phyloP scores from a whole-genome alignment of 2,888 invertebrate genomes.

The Athalia circularis region DNA sequence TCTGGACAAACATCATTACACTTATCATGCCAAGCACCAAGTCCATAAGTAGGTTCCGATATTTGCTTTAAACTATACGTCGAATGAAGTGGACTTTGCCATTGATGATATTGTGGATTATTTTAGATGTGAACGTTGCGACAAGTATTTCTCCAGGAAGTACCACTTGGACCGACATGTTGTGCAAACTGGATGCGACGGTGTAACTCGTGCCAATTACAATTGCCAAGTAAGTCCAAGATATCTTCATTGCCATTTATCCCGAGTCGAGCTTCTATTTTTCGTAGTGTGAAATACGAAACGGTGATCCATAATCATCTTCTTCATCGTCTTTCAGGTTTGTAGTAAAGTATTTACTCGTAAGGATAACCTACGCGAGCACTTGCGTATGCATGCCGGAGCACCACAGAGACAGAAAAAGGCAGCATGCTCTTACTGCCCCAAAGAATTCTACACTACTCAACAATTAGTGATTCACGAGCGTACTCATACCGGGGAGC shows the following conservation, averaged over 20 bases:
- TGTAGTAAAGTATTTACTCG: constrained; percentile 78
- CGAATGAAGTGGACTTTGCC: too few relatives aligned
- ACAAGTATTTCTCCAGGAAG: constrained; percentile 75
- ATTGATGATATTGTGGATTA: background rate
- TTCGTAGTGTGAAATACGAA: background rate
- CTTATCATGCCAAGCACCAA: constrained; percentile 75
- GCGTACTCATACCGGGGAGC: constrained; percentile 81
- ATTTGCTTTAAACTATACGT: too few relatives aligned
- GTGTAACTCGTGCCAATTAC: constrained; percentile 75
- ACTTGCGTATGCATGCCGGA: constrained; percentile 82
- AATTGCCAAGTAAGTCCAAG: constrained; percentile 76
- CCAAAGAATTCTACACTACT: constrained; percentile 78
- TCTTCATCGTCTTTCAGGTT: constrained; percentile 69
- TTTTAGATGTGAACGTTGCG: constrained; percentile 73
- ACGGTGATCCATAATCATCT: background rate
- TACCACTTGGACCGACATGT: constrained; percentile 77
- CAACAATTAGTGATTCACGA: constrained; percentile 78
- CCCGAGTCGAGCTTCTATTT: background rate
- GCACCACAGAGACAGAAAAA: constrained; percentile 77
- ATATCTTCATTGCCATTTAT: constrained; percentile 6
- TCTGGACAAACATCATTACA: constrained; percentile 81
- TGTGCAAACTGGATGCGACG: constrained; percentile 76
- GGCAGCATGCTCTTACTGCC: constrained; percentile 80
- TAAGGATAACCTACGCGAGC: constrained; percentile 84
- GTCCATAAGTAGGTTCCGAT: constrained; percentile 60